Base-by-base conservation (phyloP, 1,140 invertebrate species). In the Sycophila sp. region DNA sequence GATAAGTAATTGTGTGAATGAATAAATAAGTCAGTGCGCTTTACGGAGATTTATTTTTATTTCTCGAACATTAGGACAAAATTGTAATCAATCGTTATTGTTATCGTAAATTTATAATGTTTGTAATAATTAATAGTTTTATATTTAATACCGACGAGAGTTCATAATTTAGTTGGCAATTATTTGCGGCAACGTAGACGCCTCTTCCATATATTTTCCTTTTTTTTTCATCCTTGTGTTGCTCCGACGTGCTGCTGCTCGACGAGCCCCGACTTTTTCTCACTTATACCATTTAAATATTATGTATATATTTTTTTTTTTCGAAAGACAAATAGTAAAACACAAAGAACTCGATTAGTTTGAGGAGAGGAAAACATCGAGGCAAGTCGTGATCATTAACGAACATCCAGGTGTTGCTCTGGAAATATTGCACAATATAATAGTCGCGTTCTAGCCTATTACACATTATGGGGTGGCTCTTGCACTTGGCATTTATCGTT, bases 1-100 rank as follows among this genome's bases (percentile, higher is more conserved):
- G n/a, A n/a, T n/a, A n/a, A n/a, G n/a, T n/a, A n/a, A n/a, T n/a
- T n/a, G n/a, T n/a, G 10, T 28, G 8, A 49, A 32, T 17, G 11
- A 34, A 42, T 32, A 62, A 62, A 32, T 42, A 58, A 69, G 30
- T 51, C 71, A 40, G 15, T 62, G 19, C 26, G 10, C 45, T 70
- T 74, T 74, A 77, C 65, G 69, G 69, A 77, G 76, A 77, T 77
- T 76, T 74, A 75, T 77, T 70, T 77, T 77, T 75, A 75, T 76
- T 77, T 77, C 70, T 70, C 63, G 74, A 77, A 77, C 73, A 74
- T 74, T 76, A 72, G 72, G 74, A 77, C 76, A 77, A 77, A 77
- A 77, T 77, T 68, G 76, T 77, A 77, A 77, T 74, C 74, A 77
- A 77, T 77, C 62, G 68, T 76, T 75, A 76, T 72, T 71, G 69